A percentile compares a stretch with the other conserved stretches of the same genome.
These are phyloP conservation scores for Drosophila pallidifrons DNA, from an alignment of 1,140 invertebrate genomes.

Conservation along the genomic window DNA sequence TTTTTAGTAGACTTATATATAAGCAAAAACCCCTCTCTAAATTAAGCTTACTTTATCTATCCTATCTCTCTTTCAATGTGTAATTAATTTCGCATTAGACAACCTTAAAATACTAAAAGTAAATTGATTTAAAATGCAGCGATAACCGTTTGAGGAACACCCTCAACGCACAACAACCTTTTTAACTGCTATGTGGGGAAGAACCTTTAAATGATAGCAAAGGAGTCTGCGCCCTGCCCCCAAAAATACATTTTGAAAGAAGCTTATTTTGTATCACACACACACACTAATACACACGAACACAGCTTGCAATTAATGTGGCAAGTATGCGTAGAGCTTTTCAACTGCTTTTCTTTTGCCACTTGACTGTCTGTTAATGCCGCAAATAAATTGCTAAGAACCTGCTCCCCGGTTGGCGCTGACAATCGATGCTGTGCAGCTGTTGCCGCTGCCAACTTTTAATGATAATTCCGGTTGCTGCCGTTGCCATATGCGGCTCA, in stretches of 20 bases:
- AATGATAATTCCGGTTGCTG: constrained; percentile 69
- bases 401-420: not conserved
- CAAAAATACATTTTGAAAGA: constrained; percentile 17
- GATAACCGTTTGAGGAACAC: constrained; percentile 18
- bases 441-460: constrained; percentile 75
- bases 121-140: not conserved
- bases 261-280: constrained; percentile 21
- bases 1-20: too few species aligned
- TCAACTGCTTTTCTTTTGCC: constrained; percentile 53
- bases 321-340: constrained; percentile 50
- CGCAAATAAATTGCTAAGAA: constrained; percentile 68
- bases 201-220: constrained; percentile 38
- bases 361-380: constrained; percentile 78
- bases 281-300: not conserved
- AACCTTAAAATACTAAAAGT: not conserved
- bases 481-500: constrained; percentile 47
- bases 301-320: constrained; percentile 55
- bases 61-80: not conserved
- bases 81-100: not conserved
- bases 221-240: not conserved
- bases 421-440: constrained; percentile 70
- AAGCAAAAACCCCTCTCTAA: too few species aligned
- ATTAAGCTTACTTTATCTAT: too few species aligned
- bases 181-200: not conserved
- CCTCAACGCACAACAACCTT: not conserved